Conservation (phyloP, 2,797 vertebrate genomes). For the Cuniculus paca region DNA sequence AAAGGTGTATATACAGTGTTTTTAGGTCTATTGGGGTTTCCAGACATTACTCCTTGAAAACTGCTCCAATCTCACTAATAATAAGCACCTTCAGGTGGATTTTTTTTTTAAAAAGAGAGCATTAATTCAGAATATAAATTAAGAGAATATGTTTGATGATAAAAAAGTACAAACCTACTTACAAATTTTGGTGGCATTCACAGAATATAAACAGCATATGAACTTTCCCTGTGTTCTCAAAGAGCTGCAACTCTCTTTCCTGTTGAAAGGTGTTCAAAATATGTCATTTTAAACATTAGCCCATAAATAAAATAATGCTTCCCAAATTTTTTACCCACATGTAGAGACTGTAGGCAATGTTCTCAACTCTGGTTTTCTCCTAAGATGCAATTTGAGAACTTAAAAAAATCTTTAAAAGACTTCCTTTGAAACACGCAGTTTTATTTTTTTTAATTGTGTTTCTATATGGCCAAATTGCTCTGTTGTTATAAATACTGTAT, state of each 20-base stretch:
- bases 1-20: neutral
- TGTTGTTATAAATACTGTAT: slow-evolving; percentile 87
- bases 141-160: slow-evolving; percentile 82
- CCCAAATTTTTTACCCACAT: slow-evolving; percentile 79
- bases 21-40: slow-evolving; percentile 69
- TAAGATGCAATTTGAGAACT: slow-evolving; percentile 86
- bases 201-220: slow-evolving; percentile 84
- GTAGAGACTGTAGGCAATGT: slow-evolving; percentile 78
- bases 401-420: slow-evolving; percentile 77
- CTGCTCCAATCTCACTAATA: slow-evolving; percentile 75
- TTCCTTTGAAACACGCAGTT: slow-evolving; percentile 84
- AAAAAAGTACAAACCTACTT: slow-evolving; percentile 82
- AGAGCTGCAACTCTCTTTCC: slow-evolving; percentile 74
- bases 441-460: slow-evolving; percentile 81
- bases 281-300: slow-evolving; percentile 70
- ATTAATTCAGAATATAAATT: slow-evolving; percentile 87
- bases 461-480: slow-evolving; percentile 83
- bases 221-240: slow-evolving; percentile 77
- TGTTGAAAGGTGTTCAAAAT: slow-evolving; percentile 83
- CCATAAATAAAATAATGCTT: slow-evolving; percentile 85
- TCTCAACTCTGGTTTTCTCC: slow-evolving; percentile 84
- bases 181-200: slow-evolving; percentile 84
- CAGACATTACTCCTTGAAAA: slow-evolving; percentile 78
- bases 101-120: slow-evolving; percentile 71
- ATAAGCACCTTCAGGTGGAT: slow-evolving; percentile 81